These are phyloP conservation scores for Parus major DNA, from an alignment of 2,113 vertebrate genomes.

Conservation along the genomic window DNA sequence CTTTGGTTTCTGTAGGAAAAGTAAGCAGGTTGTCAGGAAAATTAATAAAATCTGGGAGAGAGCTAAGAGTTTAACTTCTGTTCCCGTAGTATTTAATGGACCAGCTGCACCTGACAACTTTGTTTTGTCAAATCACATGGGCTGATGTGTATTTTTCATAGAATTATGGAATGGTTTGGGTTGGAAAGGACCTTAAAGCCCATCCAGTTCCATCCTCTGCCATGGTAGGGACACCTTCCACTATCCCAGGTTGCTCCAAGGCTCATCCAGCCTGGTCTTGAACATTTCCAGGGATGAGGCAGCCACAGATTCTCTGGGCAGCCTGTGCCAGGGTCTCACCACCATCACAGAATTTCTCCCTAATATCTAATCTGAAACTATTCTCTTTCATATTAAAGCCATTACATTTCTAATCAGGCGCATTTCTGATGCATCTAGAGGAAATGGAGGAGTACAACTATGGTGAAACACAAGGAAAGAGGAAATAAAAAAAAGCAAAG, in stretches of 20 bases:
- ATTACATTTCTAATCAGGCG: background rate
- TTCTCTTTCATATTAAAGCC: background rate
- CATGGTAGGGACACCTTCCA: background rate
- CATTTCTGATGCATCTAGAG: background rate
- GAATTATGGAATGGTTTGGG: background rate
- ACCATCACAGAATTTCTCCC: background rate
- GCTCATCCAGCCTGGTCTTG: accelerated
- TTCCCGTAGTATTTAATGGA: background rate
- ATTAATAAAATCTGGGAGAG: background rate
- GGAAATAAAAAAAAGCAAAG: no score
- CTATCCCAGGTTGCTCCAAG: background rate
- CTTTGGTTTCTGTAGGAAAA: background rate
- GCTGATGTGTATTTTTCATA: background rate
- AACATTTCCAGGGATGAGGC: background rate
- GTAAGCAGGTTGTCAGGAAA: background rate
- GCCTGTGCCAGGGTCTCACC: background rate
- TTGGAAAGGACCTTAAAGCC: background rate
- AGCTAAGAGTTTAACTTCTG: background rate
- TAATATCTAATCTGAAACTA: background rate
- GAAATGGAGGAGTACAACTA: background rate
- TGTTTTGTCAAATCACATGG: background rate
- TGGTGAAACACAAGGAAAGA: background rate
- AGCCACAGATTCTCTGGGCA: background rate
- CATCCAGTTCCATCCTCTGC: background rate
- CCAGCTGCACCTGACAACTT: background rate